Evolutionary conservation across 2,113 vertebrate species (phyloP).

Genomic region (Isurus oxyrinchus): DNA sequence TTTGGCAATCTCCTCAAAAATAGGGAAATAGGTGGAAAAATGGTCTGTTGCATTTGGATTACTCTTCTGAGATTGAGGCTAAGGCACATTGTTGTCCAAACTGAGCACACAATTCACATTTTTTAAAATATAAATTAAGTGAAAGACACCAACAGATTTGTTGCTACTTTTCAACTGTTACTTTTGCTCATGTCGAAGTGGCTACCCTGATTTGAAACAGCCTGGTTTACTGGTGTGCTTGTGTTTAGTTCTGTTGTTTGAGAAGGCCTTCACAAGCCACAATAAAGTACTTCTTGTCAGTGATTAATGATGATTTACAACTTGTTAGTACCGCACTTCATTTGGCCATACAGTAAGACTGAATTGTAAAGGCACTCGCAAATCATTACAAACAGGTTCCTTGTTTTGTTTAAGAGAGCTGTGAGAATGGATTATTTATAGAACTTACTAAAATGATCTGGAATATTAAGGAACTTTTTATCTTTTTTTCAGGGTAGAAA

Average conservation of each 20-base stretch:
- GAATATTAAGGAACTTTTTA: not conserved
- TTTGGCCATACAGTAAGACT: not conserved
- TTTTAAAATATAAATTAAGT: not conserved
- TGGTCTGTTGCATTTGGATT: not conserved
- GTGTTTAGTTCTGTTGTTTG: not conserved
- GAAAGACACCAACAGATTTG: no score
- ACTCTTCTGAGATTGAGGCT: not conserved
- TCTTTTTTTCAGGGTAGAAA: not conserved
- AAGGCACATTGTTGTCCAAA: not conserved
- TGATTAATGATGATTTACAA: not conserved
- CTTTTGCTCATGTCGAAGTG: not conserved
- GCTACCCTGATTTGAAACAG: not conserved
- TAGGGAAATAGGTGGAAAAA: not conserved
- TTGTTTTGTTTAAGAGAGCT: not conserved
- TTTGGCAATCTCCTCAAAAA: not conserved
- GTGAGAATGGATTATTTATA: not conserved
- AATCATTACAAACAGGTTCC: not conserved
- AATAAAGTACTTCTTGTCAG: not conserved
- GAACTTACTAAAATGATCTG: not conserved
- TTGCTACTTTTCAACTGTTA: not conserved
- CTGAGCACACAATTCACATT: not conserved
- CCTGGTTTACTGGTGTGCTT: not conserved
- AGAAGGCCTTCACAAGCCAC: not conserved
- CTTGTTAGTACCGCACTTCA: not conserved
- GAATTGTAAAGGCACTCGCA: not conserved